A percentile compares a stretch with the other conserved stretches of the same genome.
These are phyloP conservation scores for Propithecus deckenii DNA, from an alignment of 2,797 vertebrate genomes.

Conservation along the genomic window DNA sequence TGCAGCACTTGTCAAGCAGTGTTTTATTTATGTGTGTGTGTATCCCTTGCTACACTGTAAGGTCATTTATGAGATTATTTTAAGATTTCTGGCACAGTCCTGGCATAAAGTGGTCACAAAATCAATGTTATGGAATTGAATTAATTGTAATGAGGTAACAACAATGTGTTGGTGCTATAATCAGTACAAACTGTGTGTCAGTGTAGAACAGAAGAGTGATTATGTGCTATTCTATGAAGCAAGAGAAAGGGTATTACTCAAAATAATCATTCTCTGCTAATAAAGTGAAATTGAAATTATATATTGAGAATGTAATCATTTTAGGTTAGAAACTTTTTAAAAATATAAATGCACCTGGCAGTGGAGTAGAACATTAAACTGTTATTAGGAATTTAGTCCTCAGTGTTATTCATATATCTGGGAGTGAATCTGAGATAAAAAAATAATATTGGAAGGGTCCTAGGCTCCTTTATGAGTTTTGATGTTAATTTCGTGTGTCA, in stretches of 20 bases:
- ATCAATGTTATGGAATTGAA: background rate
- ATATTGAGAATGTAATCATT: background rate
- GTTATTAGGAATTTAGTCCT: background rate
- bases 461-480: background rate
- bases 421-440: background rate
- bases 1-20: background rate
- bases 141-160: background rate
- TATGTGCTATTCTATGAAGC: background rate
- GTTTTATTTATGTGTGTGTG: background rate
- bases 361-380: background rate
- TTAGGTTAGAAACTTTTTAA: background rate
- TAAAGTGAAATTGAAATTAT: background rate
- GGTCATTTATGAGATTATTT: background rate
- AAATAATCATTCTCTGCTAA: background rate
- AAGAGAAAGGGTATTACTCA: background rate
- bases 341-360: background rate
- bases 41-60: background rate
- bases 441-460: background rate
- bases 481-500: background rate
- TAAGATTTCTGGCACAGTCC: background rate
- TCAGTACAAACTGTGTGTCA: background rate
- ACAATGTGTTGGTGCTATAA: background rate
- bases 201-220: background rate
- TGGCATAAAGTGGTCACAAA: background rate
- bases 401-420: background rate